Evolutionary conservation across 1,140 invertebrate species (phyloP), one percentile per base, ranked within the genome.

Genomic region (Drosophila tropicalis): DNA sequence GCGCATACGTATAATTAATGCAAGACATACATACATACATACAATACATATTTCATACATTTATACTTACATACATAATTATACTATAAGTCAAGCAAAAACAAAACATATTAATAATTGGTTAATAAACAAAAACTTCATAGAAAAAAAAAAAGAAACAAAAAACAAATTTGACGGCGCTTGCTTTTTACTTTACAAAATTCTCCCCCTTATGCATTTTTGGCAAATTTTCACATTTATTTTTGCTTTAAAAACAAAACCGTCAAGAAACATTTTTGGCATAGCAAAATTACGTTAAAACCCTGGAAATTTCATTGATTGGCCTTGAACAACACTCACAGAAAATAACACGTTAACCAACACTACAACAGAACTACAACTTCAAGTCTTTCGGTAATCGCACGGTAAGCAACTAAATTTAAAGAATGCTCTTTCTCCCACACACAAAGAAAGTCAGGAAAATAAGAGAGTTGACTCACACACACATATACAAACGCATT

Each of bases 41-140:
- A 73, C 67, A 72, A 62, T 60, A 67, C 83, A 85, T 81, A 83
- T 79, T 90, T 87, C 87, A 90, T 90, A 90, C 77, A 89, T 83
- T 90, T 90, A 90, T 89, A 89, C 84, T 86, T 79, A 87, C 74
- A 79, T 76, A 76, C 81, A 79, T 90, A 90, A 90, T 74, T 85
- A 85, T 80, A 90, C 76, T 70, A 70, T 80, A 84, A 76, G 72
- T 61, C 66, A 72, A 63, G 41, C 39, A 62, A 81, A 72, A 72
- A 62, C 58, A 73, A 80, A 62, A 58, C 70, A 80, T 64, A 80
- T 72, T 78, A 81, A 87, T 89, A 89, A 89, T 89, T 89, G 84
- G 84, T 90, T 82, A 90, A 89, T 89, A 91, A 86, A 87, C 67
- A 36, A 80, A 66, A 86, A 86, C 81, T 81, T 85, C 72, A 86